Evolutionary conservation across 2,797 vertebrate species (phyloP).

Genomic region (Falco naumanni): DNA sequence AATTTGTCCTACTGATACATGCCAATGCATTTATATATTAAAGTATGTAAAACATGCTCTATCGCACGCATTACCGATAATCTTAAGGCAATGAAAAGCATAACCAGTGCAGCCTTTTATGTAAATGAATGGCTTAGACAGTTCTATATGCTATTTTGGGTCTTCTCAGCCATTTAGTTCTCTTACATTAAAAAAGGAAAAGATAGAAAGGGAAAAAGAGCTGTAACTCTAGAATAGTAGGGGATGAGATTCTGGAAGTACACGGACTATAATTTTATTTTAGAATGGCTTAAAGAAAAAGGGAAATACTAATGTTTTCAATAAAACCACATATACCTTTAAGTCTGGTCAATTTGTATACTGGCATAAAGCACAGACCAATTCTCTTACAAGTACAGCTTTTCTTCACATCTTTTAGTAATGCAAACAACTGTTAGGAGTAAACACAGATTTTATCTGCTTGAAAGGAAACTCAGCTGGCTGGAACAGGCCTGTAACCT

Average conservation of each 20-base stretch:
- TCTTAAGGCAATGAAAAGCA: background rate
- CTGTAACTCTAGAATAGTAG: background rate
- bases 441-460: conserved; percentile 4
- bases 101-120: background rate
- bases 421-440: background rate
- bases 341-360: background rate
- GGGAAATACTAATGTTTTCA: background rate
- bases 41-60: background rate
- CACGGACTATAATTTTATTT: background rate
- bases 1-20: background rate
- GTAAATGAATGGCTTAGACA: background rate
- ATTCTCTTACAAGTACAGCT: background rate
- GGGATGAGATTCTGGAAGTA: background rate
- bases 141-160: background rate
- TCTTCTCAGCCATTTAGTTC: background rate
- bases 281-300: background rate
- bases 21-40: background rate
- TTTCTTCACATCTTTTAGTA: background rate
- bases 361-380: background rate
- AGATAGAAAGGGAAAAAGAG: background rate
- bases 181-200: background rate
- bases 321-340: background rate
- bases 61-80: background rate
- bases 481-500: background rate
- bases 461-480: background rate